phyloP scores from a whole-genome alignment of 2,797 vertebrate species.

The Molothrus aeneus region DNA sequence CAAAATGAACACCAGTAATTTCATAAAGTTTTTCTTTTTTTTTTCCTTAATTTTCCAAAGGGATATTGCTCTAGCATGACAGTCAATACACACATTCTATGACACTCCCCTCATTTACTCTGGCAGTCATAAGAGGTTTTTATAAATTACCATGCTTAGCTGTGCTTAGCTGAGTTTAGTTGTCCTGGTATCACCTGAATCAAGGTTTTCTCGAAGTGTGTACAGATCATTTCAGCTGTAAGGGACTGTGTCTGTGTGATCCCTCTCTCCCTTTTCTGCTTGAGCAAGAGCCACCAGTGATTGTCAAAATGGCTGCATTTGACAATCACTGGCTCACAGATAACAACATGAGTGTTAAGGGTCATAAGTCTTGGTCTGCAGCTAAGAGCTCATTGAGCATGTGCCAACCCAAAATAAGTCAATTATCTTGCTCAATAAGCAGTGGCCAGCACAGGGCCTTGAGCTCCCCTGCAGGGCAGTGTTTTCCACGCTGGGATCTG shows the following conservation, averaged over 20 bases:
- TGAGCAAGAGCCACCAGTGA: background rate
- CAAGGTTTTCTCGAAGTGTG: background rate
- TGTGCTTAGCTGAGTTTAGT: background rate
- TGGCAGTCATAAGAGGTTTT: background rate
- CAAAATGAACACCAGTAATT: background rate
- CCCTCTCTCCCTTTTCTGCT: background rate
- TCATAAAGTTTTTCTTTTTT: background rate
- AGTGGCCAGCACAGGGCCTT: background rate
- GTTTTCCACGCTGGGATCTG: background rate
- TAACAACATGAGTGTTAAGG: background rate
- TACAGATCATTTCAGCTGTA: background rate
- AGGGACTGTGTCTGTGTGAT: background rate
- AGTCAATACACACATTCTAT: background rate
- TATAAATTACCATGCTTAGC: background rate
- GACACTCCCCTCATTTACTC: background rate
- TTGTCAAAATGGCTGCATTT: background rate
- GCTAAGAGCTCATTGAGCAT: rapidly evolving
- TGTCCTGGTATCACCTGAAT: background rate
- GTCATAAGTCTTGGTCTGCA: background rate
- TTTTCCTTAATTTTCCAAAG: background rate
- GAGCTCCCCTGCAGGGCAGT: background rate
- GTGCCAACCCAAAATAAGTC: background rate
- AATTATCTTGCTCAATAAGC: background rate
- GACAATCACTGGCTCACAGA: background rate
- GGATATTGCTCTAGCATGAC: background rate